Conservation (phyloP, 2,113 vertebrate genomes). For the Gobius niger region DNA sequence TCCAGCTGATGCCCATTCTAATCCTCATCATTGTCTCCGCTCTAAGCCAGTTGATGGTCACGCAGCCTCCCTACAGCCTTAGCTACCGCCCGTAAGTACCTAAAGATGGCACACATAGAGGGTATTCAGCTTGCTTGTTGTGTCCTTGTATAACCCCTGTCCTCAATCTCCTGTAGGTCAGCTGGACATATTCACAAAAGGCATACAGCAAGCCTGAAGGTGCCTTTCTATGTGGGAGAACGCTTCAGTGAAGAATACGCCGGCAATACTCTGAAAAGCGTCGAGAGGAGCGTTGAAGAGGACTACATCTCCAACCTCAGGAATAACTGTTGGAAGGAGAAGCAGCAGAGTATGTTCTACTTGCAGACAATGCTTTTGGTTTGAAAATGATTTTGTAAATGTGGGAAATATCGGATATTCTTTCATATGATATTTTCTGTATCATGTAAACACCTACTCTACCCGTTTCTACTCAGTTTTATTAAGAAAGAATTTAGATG, state of each 20-base stretch:
- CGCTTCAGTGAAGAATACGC: conserved; percentile 94
- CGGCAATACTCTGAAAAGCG: conserved; percentile 84
- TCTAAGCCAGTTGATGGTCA: conserved; percentile 95
- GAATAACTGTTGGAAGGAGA: conserved; percentile 99
- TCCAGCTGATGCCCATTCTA: conserved; percentile 97
- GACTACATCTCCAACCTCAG: conserved; percentile 95
- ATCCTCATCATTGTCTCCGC: conserved; percentile 94
- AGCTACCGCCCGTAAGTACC: conserved; percentile 91
- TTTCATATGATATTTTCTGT: not conserved
- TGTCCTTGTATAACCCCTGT: not conserved
- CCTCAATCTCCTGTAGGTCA: conserved; percentile 55
- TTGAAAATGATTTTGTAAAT: not conserved
- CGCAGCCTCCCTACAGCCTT: conserved; percentile 94
- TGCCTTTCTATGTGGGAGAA: conserved; percentile 93
- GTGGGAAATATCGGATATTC: not conserved
- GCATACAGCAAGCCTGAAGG: conserved; percentile 86
- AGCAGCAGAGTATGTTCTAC: conserved; percentile 90
- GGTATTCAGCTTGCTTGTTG: not conserved
- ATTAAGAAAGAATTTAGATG: not conserved
- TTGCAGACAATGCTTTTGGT: not conserved
- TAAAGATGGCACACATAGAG: too few relatives aligned
- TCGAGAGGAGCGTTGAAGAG: conserved; percentile 95
- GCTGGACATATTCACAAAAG: conserved; percentile 78
- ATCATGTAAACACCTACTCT: not conserved
- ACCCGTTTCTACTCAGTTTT: not conserved